Base-by-base conservation (phyloP, 2,797 vertebrate species). In the Coregonus ussuriensis region DNA sequence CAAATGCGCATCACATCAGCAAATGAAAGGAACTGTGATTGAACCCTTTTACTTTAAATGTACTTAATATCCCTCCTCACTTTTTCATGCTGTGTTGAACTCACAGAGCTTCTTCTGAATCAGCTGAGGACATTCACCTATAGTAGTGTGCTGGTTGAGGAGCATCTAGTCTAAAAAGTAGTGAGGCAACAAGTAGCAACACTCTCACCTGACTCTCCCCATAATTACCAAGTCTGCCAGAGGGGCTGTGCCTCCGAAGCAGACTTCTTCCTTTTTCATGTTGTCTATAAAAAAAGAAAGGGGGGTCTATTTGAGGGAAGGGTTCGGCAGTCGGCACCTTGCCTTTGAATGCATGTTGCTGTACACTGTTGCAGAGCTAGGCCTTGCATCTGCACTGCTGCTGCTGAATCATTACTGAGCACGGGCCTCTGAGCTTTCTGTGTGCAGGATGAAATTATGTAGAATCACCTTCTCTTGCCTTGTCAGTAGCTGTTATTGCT, bases 371-470 rank as follows among this genome's bases (percentile, higher is more conserved):
- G 41, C 37, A 71, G 37, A 71, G 69, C 69, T 13, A 52, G 41
- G 41, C 69, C 66, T 35, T 35, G 66, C 33, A 35, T 33, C 66
- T 15, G 31, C 66, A 67, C 29, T 71, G 69, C 47, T 25, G 67
- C 35, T 70, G 41, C 69, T 52, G 69, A 71, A 71, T 52, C 69
- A 52, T 71, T 71, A 51, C 69, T 71, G 69, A 71, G 69, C 47
- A 7, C n/a, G 11, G 35, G 35, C 37, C n/a, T 71, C 37, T 25
- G 37, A 71, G 69, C 41, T 71, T 71, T 71, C 37, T n/a, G 69
- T 51, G n/a, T 71, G 69, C 69, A 71, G 18, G 69, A 71, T 71
- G 47, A 71, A 71, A 52, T 71, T 29, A 47, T 47, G 41, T 56
- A 51, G 18, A 71, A 51, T 71, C 69, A 52, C 69, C 37, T 47